A percentile compares a stretch with the other conserved stretches of the same genome.
phyloP scores from a whole-genome alignment of 2,797 vertebrate genomes.

The Phoxinus dragarum region DNA sequence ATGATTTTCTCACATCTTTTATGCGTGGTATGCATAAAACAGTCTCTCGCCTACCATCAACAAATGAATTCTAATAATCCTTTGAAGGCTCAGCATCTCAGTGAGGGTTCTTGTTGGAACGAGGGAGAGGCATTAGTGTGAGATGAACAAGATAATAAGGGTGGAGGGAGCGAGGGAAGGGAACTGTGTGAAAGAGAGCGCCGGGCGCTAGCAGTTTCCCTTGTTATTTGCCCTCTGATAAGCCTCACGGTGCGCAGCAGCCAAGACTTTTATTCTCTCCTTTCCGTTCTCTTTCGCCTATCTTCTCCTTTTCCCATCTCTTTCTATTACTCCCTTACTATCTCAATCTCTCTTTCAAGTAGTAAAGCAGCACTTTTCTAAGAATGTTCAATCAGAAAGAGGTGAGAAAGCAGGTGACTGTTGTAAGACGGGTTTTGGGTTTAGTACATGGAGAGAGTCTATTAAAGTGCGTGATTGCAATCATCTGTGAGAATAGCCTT shows the following conservation, averaged over 20 bases:
- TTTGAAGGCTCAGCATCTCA: constrained; percentile 45
- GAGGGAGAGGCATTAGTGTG: constrained; percentile 36
- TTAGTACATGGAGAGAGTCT: constrained; percentile 17
- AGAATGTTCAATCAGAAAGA: constrained; percentile 50
- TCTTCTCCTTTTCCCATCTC: constrained; percentile 20
- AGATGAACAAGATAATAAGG: constrained; percentile 50
- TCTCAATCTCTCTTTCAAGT: constrained; percentile 39
- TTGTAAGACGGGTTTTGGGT: neutral
- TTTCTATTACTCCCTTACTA: constrained; percentile 18
- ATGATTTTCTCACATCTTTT: constrained; percentile 60
- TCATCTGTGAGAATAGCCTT: constrained; percentile 21
- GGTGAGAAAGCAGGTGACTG: constrained; percentile 19
- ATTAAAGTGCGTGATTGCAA: constrained; percentile 45
- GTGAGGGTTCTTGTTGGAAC: constrained; percentile 41
- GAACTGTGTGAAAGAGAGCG: constrained; percentile 5
- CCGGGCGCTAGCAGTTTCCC: constrained; percentile 34
- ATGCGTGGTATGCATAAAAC: constrained; percentile 49
- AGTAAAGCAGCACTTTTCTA: constrained; percentile 35
- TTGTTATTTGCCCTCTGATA: constrained; percentile 48
- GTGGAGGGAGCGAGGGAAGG: constrained; percentile 6
- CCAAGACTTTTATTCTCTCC: constrained; percentile 12
- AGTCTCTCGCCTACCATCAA: constrained; percentile 41
- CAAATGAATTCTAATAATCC: constrained; percentile 58
- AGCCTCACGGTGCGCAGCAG: constrained; percentile 1
- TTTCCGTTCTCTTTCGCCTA: neutral